Conservation (phyloP, 2,113 vertebrate species). For the Centrocercus urophasianus region DNA sequence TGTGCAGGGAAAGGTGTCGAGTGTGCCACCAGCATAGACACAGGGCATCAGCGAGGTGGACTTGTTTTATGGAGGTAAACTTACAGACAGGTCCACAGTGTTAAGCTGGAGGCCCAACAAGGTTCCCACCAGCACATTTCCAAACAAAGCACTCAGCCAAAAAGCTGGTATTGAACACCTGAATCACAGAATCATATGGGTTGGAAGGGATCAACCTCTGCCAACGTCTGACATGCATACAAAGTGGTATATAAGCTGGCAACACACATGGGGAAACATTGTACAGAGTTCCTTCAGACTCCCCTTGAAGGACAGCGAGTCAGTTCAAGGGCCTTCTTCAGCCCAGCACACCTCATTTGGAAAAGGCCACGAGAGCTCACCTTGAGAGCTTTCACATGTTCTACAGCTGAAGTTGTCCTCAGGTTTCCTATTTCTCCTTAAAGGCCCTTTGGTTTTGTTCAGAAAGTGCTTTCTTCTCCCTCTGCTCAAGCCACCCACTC, state of each 20-base stretch:
- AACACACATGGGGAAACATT: fast-evolving
- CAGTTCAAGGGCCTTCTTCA: not conserved
- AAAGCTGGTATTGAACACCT: not conserved
- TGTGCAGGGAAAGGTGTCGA: not conserved
- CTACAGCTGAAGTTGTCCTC: not conserved
- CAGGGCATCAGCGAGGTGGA: not conserved
- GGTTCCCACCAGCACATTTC: not conserved
- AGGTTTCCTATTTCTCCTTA: not conserved
- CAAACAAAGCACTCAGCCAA: not conserved
- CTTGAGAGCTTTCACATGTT: not conserved
- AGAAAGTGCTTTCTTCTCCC: not conserved
- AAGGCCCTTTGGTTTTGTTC: not conserved
- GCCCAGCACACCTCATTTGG: not conserved
- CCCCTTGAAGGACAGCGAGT: not conserved
- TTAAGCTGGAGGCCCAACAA: not conserved
- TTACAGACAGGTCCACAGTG: fast-evolving
- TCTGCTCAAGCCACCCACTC: not conserved
- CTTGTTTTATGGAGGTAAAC: fast-evolving
- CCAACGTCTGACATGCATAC: fast-evolving
- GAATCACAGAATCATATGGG: not conserved
- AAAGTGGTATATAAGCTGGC: not conserved
- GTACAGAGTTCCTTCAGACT: not conserved
- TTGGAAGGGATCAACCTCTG: not conserved
- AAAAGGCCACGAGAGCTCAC: not conserved
- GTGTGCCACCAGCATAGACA: fast-evolving